Conservation (phyloP, 2,113 vertebrate species). For the Halcyon senegalensis region DNA sequence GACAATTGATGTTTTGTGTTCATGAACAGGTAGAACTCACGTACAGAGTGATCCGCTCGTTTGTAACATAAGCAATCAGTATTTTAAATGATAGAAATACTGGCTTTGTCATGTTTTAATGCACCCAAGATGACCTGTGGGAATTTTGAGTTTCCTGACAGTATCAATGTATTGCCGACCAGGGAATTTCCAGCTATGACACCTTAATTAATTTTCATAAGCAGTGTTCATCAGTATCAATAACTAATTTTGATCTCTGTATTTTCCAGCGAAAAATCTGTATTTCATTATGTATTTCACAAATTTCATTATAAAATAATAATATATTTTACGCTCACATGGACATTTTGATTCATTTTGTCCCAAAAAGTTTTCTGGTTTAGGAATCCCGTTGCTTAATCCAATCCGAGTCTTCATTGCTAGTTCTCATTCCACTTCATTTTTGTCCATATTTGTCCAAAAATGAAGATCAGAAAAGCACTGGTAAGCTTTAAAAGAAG, state of each 20-base stretch:
- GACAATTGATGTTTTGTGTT: neutral
- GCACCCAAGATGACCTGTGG: neutral
- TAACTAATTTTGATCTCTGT: neutral
- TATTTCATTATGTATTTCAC: neutral
- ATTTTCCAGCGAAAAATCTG: neutral
- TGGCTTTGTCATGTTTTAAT: neutral
- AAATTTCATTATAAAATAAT: neutral
- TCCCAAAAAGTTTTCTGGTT: neutral
- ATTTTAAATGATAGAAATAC: neutral
- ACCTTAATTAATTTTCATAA: neutral
- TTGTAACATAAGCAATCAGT: neutral
- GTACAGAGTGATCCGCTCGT: neutral
- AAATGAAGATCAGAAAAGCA: neutral
- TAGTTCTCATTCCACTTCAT: neutral
- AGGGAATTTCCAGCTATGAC: neutral
- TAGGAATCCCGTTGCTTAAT: neutral
- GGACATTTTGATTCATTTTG: neutral
- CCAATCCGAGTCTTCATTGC: neutral
- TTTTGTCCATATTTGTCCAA: neutral
- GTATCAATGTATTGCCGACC: neutral
- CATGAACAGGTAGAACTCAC: neutral
- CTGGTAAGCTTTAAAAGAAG: neutral
- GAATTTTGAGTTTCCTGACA: neutral
- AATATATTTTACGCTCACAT: neutral
- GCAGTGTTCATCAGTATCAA: neutral